phyloP scores from a whole-genome alignment of 2,113 vertebrate species.

The Coracopsis vasa region DNA sequence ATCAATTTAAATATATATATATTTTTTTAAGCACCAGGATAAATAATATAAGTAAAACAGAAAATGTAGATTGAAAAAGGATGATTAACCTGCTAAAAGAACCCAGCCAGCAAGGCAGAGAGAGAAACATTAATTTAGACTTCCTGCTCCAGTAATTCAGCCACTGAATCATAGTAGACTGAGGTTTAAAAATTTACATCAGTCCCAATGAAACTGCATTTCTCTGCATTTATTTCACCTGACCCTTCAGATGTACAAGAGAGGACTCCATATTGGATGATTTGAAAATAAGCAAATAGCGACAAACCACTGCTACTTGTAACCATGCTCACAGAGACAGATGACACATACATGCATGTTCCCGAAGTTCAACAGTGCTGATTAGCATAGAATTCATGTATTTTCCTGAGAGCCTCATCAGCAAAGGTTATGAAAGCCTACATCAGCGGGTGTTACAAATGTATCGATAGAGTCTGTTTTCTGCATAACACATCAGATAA shows the following conservation, averaged over 20 bases:
- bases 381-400: background rate
- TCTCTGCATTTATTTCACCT: background rate
- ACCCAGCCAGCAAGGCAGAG: background rate
- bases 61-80: background rate
- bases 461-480: background rate
- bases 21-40: background rate
- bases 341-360: background rate
- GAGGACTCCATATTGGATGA: background rate
- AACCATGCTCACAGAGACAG: background rate
- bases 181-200: background rate
- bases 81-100: slow-evolving; percentile 12
- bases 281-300: background rate
- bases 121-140: slow-evolving; percentile 7
- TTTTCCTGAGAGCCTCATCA: background rate
- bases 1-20: slow-evolving; percentile 39
- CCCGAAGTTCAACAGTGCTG: background rate
- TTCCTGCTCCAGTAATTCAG: slow-evolving; percentile 20
- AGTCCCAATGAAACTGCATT: background rate
- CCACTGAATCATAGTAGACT: background rate
- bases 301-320: background rate
- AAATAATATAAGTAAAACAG: slow-evolving; percentile 31
- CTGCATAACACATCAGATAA: background rate
- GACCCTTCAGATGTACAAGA: background rate
- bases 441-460: background rate
- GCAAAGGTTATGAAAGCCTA: background rate